Conservation (phyloP, 2,797 vertebrate species). For the Amniataba percoides region DNA sequence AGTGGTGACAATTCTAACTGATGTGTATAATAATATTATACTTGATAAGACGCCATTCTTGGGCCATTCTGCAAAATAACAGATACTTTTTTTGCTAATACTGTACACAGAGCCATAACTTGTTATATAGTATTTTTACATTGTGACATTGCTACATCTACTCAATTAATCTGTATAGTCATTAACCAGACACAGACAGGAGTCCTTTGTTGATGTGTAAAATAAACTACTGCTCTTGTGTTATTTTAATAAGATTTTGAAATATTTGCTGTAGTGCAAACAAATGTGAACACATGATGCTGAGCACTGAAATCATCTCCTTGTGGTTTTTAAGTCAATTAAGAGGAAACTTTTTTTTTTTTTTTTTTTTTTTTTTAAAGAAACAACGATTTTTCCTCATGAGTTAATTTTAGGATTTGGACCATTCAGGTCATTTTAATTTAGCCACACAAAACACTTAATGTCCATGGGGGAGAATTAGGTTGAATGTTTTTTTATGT, state of each 20-base stretch:
- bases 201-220: not conserved
- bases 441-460: conserved; percentile 2
- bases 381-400: conserved; percentile 1
- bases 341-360: not conserved
- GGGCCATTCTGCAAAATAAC: too few species aligned
- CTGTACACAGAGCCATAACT: too few species aligned
- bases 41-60: not conserved
- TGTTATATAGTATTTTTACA: not conserved
- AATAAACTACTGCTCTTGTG: not conserved
- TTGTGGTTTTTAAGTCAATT: not conserved
- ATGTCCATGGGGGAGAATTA: not conserved
- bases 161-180: not conserved
- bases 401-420: not conserved
- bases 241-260: not conserved
- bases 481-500: conserved; percentile 24
- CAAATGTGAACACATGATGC: conserved; percentile 11
- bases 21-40: not conserved
- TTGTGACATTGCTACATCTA: not conserved
- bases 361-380: too few species aligned
- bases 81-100: too few species aligned
- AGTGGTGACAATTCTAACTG: not conserved
- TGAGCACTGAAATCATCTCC: not conserved
- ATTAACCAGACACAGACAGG: not conserved
- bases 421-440: conserved; percentile 5
- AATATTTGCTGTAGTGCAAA: not conserved